These are phyloP conservation scores for Coluber constrictor DNA, from an alignment of 2,797 vertebrate genomes.

Conservation along the genomic window DNA sequence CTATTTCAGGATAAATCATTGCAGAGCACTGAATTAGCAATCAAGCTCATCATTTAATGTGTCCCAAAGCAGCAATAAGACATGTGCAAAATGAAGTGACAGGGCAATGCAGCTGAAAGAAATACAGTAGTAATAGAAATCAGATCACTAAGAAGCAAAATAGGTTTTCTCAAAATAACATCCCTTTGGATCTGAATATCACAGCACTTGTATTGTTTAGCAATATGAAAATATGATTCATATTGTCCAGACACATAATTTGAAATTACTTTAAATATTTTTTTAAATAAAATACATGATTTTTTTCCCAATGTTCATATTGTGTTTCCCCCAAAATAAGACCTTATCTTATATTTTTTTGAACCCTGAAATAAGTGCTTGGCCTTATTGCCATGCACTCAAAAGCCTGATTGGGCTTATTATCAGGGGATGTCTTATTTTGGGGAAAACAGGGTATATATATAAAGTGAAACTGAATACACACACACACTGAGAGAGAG, in stretches of 20 bases:
- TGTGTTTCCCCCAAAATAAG: too few species aligned
- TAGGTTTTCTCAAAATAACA: constrained; percentile 6
- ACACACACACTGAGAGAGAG: too few species aligned
- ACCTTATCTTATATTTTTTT: too few species aligned
- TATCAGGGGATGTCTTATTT: too few species aligned
- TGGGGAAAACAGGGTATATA: too few species aligned
- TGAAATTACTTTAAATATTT: neutral
- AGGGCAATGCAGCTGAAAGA: constrained; percentile 12
- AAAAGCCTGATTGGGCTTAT: too few species aligned
- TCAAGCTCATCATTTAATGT: neutral
- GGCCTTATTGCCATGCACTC: too few species aligned
- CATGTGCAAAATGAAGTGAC: constrained; percentile 1
- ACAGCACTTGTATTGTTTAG: neutral
- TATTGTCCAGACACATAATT: neutral
- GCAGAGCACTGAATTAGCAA: constrained; percentile 8
- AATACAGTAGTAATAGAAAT: neutral
- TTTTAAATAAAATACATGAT: neutral
- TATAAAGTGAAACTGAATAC: too few species aligned
- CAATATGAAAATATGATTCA: neutral
- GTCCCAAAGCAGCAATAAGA: constrained; percentile 3
- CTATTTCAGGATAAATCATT: constrained; percentile 7
- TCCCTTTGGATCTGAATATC: neutral
- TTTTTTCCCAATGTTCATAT: neutral
- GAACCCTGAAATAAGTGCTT: too few species aligned
- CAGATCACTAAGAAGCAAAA: constrained; percentile 3